Conservation (phyloP, 2,797 vertebrate genomes). For the Cynodonichthys magdalenae region DNA sequence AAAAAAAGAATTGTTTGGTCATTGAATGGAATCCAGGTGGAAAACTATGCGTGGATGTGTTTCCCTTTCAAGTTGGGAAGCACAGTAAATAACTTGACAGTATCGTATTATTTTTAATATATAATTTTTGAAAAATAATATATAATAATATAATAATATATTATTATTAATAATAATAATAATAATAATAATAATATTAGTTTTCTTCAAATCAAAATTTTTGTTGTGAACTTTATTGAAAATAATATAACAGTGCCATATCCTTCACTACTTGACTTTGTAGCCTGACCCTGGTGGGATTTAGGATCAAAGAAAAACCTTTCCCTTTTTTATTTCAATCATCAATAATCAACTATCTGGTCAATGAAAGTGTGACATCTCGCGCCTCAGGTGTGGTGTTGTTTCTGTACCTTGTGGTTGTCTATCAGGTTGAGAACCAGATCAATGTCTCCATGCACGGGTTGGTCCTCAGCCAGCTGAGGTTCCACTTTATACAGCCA, state of each 20-base stretch:
- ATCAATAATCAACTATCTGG: background rate
- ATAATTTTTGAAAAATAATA: too few species aligned
- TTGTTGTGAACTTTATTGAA: too few species aligned
- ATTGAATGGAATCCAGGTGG: too few species aligned
- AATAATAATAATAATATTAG: too few species aligned
- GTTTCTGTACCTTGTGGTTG: constrained; percentile 92
- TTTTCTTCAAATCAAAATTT: too few species aligned
- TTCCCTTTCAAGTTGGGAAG: too few species aligned
- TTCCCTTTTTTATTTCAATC: constrained; percentile 5
- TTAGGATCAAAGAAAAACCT: constrained; percentile 24
- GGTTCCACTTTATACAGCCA: constrained; percentile 98
- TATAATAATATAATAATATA: too few species aligned
- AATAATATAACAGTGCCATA: background rate
- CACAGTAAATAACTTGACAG: too few species aligned
- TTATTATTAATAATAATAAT: too few species aligned
- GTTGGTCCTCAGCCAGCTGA: constrained; percentile 96
- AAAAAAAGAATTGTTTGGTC: too few species aligned
- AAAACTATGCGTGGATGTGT: too few species aligned
- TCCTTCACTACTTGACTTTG: constrained; percentile 12
- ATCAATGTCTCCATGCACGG: constrained; percentile 96
- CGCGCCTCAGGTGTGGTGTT: background rate
- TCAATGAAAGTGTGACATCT: background rate
- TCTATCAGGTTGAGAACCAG: constrained; percentile 97
- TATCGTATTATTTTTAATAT: too few species aligned
- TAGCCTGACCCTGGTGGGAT: constrained; percentile 7